Evolutionary conservation across 53 echinoderm and acorn worm species (phyloP).

Genomic region (Actinopyga echinites): DNA sequence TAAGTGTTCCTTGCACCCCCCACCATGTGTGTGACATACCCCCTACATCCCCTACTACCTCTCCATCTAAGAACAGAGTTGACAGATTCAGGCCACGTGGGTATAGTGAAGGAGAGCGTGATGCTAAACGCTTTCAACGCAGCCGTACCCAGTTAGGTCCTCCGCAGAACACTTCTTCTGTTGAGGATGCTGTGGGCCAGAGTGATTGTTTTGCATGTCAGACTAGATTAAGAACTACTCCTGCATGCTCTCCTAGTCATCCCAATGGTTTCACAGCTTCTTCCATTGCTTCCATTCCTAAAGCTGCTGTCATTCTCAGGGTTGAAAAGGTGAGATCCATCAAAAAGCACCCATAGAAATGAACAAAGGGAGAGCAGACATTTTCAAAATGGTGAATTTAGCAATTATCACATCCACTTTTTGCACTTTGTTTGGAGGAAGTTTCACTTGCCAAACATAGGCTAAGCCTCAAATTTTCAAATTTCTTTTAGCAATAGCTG

Average conservation of each 20-base stretch:
- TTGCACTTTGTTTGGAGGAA: too few relatives aligned
- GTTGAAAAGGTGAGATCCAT: slow-evolving; percentile 17
- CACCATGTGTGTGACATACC: slow-evolving; percentile 2
- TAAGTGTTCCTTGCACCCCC: neutral
- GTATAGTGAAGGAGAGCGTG: slow-evolving; percentile 31
- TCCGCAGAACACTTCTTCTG: neutral
- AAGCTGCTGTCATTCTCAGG: slow-evolving; percentile 17
- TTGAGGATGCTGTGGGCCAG: neutral
- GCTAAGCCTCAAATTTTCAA: too few relatives aligned
- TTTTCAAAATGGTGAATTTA: too few relatives aligned
- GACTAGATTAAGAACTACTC: neutral
- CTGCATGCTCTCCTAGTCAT: slow-evolving; percentile 5
- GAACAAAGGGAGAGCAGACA: too few relatives aligned
- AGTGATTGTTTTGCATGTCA: slow-evolving; percentile 9
- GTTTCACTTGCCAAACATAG: too few relatives aligned
- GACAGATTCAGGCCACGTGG: slow-evolving; percentile 21
- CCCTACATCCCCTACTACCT: neutral
- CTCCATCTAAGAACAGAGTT: neutral
- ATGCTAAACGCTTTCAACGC: slow-evolving; percentile 10
- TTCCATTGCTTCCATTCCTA: slow-evolving; percentile 15
- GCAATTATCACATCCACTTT: too few relatives aligned
- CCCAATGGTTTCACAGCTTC: neutral
- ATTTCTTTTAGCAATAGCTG: too few relatives aligned
- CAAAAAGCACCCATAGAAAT: neutral
- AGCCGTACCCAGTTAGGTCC: neutral